Conservation (phyloP, 2,797 vertebrate genomes). For the Tenualosa ilisha region DNA sequence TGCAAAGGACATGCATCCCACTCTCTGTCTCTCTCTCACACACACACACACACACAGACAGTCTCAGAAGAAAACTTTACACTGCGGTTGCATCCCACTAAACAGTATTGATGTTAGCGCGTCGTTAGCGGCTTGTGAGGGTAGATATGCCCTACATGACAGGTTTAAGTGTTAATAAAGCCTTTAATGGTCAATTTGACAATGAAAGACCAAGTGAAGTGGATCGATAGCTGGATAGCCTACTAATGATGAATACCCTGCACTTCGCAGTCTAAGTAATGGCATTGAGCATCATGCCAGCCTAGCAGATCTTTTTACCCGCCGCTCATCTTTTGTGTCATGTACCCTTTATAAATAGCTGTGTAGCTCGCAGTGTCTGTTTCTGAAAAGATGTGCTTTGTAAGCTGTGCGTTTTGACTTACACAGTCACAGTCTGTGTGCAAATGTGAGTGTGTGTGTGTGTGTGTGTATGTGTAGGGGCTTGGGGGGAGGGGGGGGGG, state of each 20-base stretch:
- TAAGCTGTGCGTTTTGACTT: background rate
- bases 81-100: background rate
- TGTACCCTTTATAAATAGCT: conserved; percentile 11
- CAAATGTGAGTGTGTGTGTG: background rate
- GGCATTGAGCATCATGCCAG: background rate
- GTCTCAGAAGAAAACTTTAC: background rate
- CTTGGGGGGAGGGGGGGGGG: background rate
- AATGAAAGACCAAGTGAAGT: conserved; percentile 1
- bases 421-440: background rate
- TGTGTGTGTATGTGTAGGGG: background rate
- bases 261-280: background rate
- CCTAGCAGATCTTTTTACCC: background rate
- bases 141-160: background rate
- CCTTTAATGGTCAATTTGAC: conserved; percentile 16
- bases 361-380: background rate
- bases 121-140: background rate
- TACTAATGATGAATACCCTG: background rate
- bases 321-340: background rate
- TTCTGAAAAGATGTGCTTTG: conserved; percentile 9
- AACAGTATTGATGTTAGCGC: background rate
- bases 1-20: background rate
- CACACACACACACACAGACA: background rate
- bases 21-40: conserved; percentile 17
- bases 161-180: background rate
- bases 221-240: background rate